phyloP scores from a whole-genome alignment of 2,113 vertebrate genomes.

The Paratilapia polleni region DNA sequence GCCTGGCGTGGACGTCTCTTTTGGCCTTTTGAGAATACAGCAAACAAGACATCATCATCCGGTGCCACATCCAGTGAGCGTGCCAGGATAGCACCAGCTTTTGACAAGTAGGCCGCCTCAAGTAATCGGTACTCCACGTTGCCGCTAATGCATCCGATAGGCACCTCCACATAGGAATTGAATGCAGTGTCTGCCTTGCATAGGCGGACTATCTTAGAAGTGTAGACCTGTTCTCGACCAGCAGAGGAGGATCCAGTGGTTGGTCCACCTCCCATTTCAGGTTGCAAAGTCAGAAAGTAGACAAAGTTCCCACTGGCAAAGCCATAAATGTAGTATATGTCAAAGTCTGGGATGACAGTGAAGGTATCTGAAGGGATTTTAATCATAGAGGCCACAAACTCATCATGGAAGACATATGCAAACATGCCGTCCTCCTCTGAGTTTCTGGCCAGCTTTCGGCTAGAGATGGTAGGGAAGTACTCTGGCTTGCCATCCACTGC shows the following conservation, averaged over 20 bases:
- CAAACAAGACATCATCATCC: conserved; percentile 93
- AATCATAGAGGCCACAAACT: conserved; percentile 98
- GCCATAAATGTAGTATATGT: conserved; percentile 98
- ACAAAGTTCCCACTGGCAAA: conserved; percentile 98
- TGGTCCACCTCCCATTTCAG: conserved; percentile 93
- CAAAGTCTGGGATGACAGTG: conserved; percentile 96
- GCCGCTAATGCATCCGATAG: conserved; percentile 91
- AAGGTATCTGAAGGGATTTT: conserved; percentile 99
- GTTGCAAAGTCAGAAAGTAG: conserved; percentile 96
- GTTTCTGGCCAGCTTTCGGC: conserved; percentile 94
- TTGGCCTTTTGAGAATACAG: conserved; percentile 97
- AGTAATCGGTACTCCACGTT: conserved; percentile 95
- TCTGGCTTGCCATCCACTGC: conserved; percentile 97
- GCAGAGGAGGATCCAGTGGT: conserved; percentile 91
- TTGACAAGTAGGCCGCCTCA: conserved; percentile 94
- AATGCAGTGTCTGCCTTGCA: conserved; percentile 97
- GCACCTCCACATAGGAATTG: conserved; percentile 97
- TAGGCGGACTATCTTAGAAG: conserved; percentile 95
- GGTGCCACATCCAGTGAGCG: conserved; percentile 86
- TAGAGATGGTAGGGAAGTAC: conserved; percentile 98
- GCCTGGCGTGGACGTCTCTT: conserved; percentile 92
- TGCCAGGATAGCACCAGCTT: conserved; percentile 90
- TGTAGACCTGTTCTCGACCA: conserved; percentile 93
- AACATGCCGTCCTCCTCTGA: conserved; percentile 98
- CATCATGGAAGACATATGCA: conserved; percentile 96